These are phyloP conservation scores for Aethes cnicana DNA, from an alignment of 2,888 invertebrate species.

Conservation along the genomic window DNA sequence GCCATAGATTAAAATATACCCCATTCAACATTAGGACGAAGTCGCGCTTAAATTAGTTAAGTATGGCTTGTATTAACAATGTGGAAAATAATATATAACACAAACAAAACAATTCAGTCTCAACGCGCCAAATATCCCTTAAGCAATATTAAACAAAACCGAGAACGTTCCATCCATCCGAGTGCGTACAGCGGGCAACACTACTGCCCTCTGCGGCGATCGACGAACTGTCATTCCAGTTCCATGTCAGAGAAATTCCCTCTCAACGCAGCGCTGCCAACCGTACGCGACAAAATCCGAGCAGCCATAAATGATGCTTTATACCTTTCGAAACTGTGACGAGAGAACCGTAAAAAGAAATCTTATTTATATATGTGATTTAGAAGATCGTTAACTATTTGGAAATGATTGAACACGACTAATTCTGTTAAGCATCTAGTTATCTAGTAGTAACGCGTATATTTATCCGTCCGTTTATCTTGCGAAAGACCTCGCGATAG, in stretches of 20 bases:
- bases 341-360: slow-evolving; percentile 22
- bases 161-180: slow-evolving; percentile 39
- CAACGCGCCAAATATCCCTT: slow-evolving; percentile 74
- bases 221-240: not conserved
- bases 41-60: slow-evolving; percentile 50
- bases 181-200: slow-evolving; percentile 23
- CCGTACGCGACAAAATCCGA: slow-evolving; percentile 10
- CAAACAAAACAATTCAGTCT: slow-evolving; percentile 83
- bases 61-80: slow-evolving; percentile 60
- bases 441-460: slow-evolving; percentile 28
- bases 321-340: slow-evolving; percentile 9
- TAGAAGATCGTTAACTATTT: slow-evolving; percentile 29
- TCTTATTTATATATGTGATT: slow-evolving; percentile 21
- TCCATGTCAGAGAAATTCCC: not conserved
- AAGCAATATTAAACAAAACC: slow-evolving; percentile 64
- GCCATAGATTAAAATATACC: slow-evolving; percentile 56
- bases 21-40: slow-evolving; percentile 52
- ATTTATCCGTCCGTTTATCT: slow-evolving; percentile 24
- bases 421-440: slow-evolving; percentile 28
- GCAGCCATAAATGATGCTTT: not conserved
- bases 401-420: slow-evolving; percentile 30
- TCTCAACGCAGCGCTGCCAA: slow-evolving; percentile 14
- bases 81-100: slow-evolving; percentile 77
- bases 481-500: slow-evolving; percentile 3
- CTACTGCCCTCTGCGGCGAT: not conserved